Conservation (phyloP, 2,797 vertebrate species). For the Fistularia tabacaria region DNA sequence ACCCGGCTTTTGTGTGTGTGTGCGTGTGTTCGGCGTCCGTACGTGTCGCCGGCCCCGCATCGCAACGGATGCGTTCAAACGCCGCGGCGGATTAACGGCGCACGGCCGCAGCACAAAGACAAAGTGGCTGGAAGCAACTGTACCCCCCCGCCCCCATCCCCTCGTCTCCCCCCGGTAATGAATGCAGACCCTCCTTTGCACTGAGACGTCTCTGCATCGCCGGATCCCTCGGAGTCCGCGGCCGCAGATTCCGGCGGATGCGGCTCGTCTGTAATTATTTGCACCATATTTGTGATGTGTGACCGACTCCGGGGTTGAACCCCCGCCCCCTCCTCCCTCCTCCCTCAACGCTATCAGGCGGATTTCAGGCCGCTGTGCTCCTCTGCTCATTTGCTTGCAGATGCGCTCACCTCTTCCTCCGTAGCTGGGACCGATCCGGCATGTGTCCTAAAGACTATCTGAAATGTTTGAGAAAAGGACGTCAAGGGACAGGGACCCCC, state of each 20-base stretch:
- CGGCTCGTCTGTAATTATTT: constrained; percentile 46
- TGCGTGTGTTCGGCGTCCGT: too few species aligned
- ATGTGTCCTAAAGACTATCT: constrained; percentile 11
- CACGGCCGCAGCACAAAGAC: constrained; percentile 64
- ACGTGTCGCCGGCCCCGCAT: constrained; percentile 45
- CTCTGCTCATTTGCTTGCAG: constrained; percentile 51
- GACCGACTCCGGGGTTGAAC: constrained; percentile 32
- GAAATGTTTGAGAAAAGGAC: constrained; percentile 17
- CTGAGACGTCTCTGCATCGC: constrained; percentile 49
- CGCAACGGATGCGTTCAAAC: constrained; percentile 49
- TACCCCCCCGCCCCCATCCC: constrained; percentile 1
- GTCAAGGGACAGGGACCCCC: too few species aligned
- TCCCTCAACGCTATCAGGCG: constrained; percentile 18
- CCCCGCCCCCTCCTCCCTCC: background rate
- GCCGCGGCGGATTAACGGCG: constrained; percentile 48
- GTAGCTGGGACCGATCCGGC: constrained; percentile 1
- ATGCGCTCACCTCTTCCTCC: constrained; percentile 46
- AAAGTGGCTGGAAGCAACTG: constrained; percentile 62
- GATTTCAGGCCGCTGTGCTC: constrained; percentile 25
- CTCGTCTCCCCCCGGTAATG: constrained; percentile 35
- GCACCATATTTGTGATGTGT: constrained; percentile 34
- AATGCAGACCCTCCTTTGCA: constrained; percentile 53
- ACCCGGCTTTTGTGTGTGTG: too few species aligned
- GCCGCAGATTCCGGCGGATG: constrained; percentile 50
- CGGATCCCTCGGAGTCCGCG: constrained; percentile 23